Evolutionary conservation across 2,797 vertebrate species (phyloP).

Genomic region (Micrastur ruficollis): DNA sequence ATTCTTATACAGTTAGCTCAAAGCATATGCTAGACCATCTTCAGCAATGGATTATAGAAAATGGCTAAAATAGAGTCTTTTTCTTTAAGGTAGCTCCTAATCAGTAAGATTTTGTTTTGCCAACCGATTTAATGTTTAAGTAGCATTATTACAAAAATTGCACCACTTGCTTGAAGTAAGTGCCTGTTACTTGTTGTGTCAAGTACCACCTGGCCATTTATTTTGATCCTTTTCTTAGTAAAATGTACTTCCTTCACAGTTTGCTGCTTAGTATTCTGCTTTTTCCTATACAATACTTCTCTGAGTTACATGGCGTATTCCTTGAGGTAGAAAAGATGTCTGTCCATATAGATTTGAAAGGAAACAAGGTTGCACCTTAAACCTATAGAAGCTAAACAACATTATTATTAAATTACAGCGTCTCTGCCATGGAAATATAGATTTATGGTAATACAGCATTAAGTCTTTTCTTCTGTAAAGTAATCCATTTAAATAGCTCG

Average conservation of each 20-base stretch:
- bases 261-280: background rate
- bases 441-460: constrained; percentile 20
- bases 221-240: background rate
- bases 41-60: background rate
- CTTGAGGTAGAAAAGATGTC: background rate
- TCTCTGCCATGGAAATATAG: background rate
- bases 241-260: background rate
- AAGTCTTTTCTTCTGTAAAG: background rate
- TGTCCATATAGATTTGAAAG: background rate
- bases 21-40: background rate
- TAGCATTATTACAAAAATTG: background rate
- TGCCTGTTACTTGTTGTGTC: background rate
- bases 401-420: constrained; percentile 2
- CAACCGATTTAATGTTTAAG: background rate
- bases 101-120: background rate
- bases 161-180: background rate
- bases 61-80: background rate
- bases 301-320: background rate
- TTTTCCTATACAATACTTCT: background rate
- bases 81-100: background rate
- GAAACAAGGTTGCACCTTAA: background rate
- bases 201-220: background rate
- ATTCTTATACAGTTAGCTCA: background rate
- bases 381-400: background rate
- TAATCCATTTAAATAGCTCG: constrained; percentile 16